phyloP scores from a whole-genome alignment of 2,113 vertebrate species.

The Fukomys damarensis region DNA sequence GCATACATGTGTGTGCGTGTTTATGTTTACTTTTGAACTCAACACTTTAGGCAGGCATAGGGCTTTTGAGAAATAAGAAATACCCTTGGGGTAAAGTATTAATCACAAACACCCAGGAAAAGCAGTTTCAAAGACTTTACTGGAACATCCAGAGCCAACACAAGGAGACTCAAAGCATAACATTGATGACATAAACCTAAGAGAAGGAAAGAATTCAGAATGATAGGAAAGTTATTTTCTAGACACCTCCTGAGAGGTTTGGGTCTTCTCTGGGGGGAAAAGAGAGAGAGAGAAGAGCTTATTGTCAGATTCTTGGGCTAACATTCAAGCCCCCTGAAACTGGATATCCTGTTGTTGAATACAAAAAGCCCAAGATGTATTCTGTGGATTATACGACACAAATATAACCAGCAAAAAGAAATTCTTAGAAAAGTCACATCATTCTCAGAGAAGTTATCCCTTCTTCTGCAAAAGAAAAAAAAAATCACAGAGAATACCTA shows the following conservation, averaged over 20 bases:
- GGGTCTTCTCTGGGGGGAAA: not conserved
- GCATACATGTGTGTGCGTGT: not conserved
- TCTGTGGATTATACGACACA: not conserved
- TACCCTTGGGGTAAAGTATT: not conserved
- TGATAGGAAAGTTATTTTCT: not conserved
- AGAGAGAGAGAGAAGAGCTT: not conserved
- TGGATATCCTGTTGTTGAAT: not conserved
- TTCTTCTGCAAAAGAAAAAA: not conserved
- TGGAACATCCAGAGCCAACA: constrained; percentile 49
- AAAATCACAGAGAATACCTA: not conserved
- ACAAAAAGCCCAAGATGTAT: not conserved
- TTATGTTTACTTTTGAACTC: not conserved
- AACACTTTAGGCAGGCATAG: not conserved
- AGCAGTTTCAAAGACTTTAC: constrained; percentile 51
- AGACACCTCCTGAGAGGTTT: not conserved
- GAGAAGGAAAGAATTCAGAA: not conserved
- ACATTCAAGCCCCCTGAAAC: not conserved
- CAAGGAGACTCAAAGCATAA: not conserved
- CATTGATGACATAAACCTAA: not conserved
- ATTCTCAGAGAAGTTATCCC: not conserved
- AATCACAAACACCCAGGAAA: not conserved
- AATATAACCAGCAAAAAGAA: not conserved
- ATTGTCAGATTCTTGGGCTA: not conserved
- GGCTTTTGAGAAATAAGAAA: not conserved
- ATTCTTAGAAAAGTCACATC: not conserved